Base-by-base conservation (phyloP, 2,113 vertebrate species). In the Potamarius usumacintae region DNA sequence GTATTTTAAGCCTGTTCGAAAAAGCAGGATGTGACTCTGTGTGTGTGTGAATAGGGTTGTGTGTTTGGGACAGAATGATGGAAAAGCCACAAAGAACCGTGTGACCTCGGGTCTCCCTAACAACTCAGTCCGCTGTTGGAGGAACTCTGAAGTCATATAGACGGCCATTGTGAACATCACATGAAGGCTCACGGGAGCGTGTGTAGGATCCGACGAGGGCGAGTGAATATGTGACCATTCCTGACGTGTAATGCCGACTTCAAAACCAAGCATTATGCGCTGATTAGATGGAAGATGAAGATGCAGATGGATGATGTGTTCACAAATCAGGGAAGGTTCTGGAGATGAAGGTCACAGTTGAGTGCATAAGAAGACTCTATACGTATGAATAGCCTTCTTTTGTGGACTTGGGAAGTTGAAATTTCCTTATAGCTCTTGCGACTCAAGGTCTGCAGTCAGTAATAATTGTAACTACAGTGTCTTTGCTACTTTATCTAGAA, bases 101-200 rank as follows among this genome's bases (percentile, higher is more conserved):
- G 88, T 91, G 90, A 88, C 87, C 77, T 85, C 83, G 20, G n/a
- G 83, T 88, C 85, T 90, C 89, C 89, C 84, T 83, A 87, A 91
- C 90, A 91, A 91, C 90, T 67, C 62, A 17, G 63, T 58, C 63
- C 27, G 25, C 71, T 65, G 63, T 80, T 30, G 55, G 82, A 89
- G 74, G 83, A 89, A 89, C 87, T 91, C 85, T 9, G 15, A n/a
- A 69, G 76, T 79, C 71, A 81, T n/a, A 89, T 67, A 90, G 85
- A 85, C 85, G 25, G 9, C 62, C 85, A 90, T 90, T 91, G 90
- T 91, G 57, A 63, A 3, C 30, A 1, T 65, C 80, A 52, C 60
- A 57, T 2, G 57, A 30, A 30, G 42, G 34, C 67, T 69, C 60
- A 80, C 12, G 53, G 22, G 78, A 81, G 14, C 55, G 63, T 42